Evolutionary conservation across 2,113 vertebrate species (phyloP).

Genomic region (Crotalus horridus): DNA sequence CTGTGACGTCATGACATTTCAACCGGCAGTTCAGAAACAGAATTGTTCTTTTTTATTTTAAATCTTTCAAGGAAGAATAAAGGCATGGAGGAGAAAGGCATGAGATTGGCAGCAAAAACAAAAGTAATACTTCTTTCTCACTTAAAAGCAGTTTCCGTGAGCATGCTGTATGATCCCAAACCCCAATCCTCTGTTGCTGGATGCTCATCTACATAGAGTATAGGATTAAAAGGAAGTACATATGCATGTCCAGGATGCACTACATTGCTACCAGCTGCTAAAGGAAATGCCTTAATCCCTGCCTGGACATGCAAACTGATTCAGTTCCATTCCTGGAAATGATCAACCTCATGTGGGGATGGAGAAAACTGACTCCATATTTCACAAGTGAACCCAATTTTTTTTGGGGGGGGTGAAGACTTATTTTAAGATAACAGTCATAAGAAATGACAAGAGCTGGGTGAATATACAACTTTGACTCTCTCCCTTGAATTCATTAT

Average conservation of each 20-base stretch:
- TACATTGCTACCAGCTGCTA: background rate
- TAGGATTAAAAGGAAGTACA: background rate
- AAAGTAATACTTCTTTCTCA: background rate
- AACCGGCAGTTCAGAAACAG: background rate
- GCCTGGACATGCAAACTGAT: background rate
- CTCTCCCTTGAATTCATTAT: background rate
- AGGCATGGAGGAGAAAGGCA: background rate
- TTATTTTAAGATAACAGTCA: background rate
- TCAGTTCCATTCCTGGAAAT: background rate
- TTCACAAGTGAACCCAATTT: background rate
- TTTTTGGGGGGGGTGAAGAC: too few relatives aligned
- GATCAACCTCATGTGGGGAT: background rate
- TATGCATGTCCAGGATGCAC: background rate
- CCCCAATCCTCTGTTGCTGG: background rate
- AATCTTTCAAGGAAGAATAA: background rate
- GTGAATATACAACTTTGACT: background rate
- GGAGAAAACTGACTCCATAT: background rate
- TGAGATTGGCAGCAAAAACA: background rate
- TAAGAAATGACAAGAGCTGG: background rate
- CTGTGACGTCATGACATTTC: background rate
- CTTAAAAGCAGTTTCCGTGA: background rate
- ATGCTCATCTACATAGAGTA: background rate
- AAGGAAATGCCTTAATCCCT: background rate
- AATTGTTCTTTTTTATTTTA: background rate
- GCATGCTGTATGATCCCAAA: background rate